phyloP scores from a whole-genome alignment of 2,888 invertebrate genomes.

The Isotomurus palustris region DNA sequence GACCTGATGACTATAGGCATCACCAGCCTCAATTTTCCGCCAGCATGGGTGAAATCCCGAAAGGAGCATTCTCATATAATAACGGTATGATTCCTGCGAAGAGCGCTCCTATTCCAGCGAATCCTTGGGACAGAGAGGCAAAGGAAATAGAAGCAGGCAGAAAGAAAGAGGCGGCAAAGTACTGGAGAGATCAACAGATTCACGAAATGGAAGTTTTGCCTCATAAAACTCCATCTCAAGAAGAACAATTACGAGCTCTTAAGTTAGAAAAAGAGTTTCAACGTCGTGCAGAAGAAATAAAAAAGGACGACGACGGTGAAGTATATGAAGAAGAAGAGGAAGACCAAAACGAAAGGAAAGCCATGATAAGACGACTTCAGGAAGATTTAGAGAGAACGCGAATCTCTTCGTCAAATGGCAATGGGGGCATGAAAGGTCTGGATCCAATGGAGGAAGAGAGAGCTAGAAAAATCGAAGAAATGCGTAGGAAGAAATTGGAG shows the following conservation, averaged over 20 bases:
- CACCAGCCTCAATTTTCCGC: conserved; percentile 57
- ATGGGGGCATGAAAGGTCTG: conserved; percentile 23
- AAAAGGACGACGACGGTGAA: conserved; percentile 65
- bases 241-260: conserved; percentile 80
- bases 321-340: conserved; percentile 59
- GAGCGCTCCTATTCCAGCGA: conserved; percentile 51
- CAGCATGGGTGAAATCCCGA: conserved; percentile 54
- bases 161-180: conserved; percentile 67
- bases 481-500: conserved; percentile 56
- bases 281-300: conserved; percentile 74
- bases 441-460: conserved; percentile 49
- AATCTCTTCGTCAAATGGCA: conserved; percentile 31
- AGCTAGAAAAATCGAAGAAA: conserved; percentile 56
- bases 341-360: conserved; percentile 49
- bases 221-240: conserved; percentile 70
- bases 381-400: conserved; percentile 52
- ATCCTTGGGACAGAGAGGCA: conserved; percentile 92
- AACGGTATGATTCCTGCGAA: conserved; percentile 27
- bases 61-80: conserved; percentile 57
- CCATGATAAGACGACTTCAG: conserved; percentile 50
- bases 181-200: conserved; percentile 83
- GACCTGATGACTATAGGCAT: conserved; percentile 50
- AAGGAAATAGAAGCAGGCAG: conserved; percentile 65
- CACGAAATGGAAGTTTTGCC: conserved; percentile 67
- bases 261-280: conserved; percentile 89